A percentile compares a stretch with the other conserved stretches of the same genome.
Evolutionary conservation across 2,888 invertebrate species (phyloP).

Genomic region (Drosophila robusta): DNA sequence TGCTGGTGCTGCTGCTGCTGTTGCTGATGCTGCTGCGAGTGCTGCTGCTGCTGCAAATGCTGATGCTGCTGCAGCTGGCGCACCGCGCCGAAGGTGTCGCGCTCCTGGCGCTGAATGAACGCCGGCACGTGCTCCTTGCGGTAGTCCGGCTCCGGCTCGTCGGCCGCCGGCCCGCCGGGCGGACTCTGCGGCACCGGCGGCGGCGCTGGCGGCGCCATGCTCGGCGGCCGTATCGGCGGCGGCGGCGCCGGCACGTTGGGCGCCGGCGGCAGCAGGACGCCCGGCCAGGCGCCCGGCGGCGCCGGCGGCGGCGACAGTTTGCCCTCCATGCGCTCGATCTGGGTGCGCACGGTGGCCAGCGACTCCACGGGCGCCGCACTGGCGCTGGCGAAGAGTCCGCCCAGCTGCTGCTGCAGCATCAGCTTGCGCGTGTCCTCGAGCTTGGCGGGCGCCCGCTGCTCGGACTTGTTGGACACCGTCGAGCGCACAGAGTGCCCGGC

Average conservation of each 20-base stretch:
- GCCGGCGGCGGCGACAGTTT: slow-evolving; percentile 86
- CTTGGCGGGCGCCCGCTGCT: slow-evolving; percentile 91
- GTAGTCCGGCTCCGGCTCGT: slow-evolving; percentile 64
- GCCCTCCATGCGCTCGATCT: slow-evolving; percentile 88
- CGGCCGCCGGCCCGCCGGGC: slow-evolving; percentile 14
- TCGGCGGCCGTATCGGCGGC: slow-evolving; percentile 87
- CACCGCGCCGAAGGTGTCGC: slow-evolving; percentile 91
- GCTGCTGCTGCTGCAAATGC: slow-evolving; percentile 35
- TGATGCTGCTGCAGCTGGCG: slow-evolving; percentile 85
- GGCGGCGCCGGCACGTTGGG: slow-evolving; percentile 87
- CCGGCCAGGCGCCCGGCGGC: slow-evolving; percentile 87
- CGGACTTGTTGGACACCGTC: slow-evolving; percentile 89
- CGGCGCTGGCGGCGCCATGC: slow-evolving; percentile 86
- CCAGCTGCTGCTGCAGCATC: slow-evolving; percentile 93
- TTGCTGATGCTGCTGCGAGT: slow-evolving; percentile 27
- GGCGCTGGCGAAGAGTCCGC: slow-evolving; percentile 85
- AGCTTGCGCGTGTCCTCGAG: slow-evolving; percentile 94
- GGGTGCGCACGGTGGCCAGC: slow-evolving; percentile 85
- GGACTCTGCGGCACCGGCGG: slow-evolving; percentile 90
- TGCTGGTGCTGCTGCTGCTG: slow-evolving; percentile 37
- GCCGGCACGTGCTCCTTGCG: slow-evolving; percentile 84
- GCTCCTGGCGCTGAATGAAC: slow-evolving; percentile 90
- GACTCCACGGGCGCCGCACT: slow-evolving; percentile 40
- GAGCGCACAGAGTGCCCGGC: slow-evolving; percentile 94
- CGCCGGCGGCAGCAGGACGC: slow-evolving; percentile 88